Base-by-base conservation (phyloP, 2,888 invertebrate species). In the Scrobipalpa atriplicella region DNA sequence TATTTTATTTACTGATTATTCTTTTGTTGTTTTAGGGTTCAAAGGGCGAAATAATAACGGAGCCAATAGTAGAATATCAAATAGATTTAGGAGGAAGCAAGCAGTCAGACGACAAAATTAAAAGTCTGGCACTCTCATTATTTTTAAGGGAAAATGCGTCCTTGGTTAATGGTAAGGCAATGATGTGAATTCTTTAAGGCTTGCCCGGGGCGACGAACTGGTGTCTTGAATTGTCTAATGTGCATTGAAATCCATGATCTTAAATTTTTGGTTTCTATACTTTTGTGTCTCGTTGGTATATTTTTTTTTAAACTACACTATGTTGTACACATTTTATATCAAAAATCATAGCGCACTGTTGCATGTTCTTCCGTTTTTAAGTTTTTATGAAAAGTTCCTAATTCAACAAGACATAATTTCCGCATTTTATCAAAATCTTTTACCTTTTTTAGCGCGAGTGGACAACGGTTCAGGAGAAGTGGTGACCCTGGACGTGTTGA, bases 41-140 rank as follows among this genome's bases (percentile, higher is more conserved):
- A 54, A 54, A 16, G 10, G 76, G 73, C 0, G 92, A 92, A 67
- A 69, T 90, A 1, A 1, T 90, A 0, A 0, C 91, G 43, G 90
- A 91, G 65, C 87, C 91, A 0, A 75, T 86, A 21, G 81, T 82
- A 1, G 91, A 92, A 66, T 92, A 89, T 70, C 92, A 92, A 73
- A 43, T 89, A 8, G 91, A 92, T 5, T 16, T 89, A 66, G 92
- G 87, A 0, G 91, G 72, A 0, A 78, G 79, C 62, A 67, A 69
- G 10, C 81, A 74, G 67, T 66, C 84, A 0, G 67, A 67, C 0
- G 78, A 80, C 41, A 79, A 69, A 39, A 7, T 78, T 0, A 71
- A 72, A 0, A 75, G 80, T 1, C 29, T 82, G 0, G 82, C 84
- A 0, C 78, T 92, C 0, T 75, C 86, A 0, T 74, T 89, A 8